These are phyloP conservation scores for Gonioctena quinquepunctata DNA, from an alignment of 1,140 invertebrate species.

Conservation along the genomic window DNA sequence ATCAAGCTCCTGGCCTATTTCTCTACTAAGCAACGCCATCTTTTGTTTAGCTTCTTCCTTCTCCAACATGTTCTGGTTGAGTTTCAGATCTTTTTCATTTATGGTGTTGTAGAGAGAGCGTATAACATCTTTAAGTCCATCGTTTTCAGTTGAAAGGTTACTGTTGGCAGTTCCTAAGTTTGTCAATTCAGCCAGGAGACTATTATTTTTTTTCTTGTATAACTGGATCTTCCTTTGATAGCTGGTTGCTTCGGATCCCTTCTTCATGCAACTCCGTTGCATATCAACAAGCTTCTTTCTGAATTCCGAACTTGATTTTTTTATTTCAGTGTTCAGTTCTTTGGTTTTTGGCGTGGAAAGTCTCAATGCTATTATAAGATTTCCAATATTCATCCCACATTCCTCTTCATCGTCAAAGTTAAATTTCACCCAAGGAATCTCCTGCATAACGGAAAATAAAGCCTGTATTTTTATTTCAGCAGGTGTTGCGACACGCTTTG, in stretches of 20 bases:
- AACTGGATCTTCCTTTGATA: constrained; percentile 41
- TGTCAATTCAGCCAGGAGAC: constrained; percentile 62
- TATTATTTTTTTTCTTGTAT: constrained; percentile 65
- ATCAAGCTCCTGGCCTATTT: constrained; percentile 67
- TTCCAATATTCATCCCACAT: constrained; percentile 25
- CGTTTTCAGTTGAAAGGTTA: constrained; percentile 58
- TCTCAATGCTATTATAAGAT: constrained; percentile 30
- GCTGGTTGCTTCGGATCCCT: constrained; percentile 41
- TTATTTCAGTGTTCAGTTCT: constrained; percentile 32
- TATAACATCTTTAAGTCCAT: constrained; percentile 45
- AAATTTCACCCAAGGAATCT: constrained; percentile 34
- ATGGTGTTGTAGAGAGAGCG: constrained; percentile 54
- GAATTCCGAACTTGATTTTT: constrained; percentile 35
- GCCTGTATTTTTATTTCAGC: constrained; percentile 22
- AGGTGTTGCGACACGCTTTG: constrained; percentile 56
- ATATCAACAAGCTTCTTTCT: constrained; percentile 42
- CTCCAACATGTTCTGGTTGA: constrained; percentile 74
- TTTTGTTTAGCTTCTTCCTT: constrained; percentile 76
- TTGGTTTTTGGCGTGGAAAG: constrained; percentile 18
- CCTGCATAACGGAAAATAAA: constrained; percentile 24
- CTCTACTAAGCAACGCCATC: constrained; percentile 72
- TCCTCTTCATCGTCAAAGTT: constrained; percentile 33
- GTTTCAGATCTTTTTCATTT: constrained; percentile 68
- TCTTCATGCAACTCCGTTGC: constrained; percentile 40
- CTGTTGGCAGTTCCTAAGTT: constrained; percentile 61